phyloP scores from a whole-genome alignment of 2,113 vertebrate genomes.

The Ciconia stormi region DNA sequence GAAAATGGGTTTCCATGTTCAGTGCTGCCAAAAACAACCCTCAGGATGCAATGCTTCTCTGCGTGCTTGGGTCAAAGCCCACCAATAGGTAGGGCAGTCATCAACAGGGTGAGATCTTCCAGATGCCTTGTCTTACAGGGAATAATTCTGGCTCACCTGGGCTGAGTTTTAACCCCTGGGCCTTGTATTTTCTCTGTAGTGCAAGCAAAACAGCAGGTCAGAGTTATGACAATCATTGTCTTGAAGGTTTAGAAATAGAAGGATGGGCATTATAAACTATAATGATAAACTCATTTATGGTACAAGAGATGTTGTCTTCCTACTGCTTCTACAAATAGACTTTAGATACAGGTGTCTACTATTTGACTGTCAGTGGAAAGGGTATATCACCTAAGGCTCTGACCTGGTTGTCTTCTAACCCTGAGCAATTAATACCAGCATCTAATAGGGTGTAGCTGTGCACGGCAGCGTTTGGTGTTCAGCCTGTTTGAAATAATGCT shows the following conservation, averaged over 20 bases:
- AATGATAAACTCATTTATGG: not conserved
- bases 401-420: constrained; percentile 43
- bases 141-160: not conserved
- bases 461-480: not conserved
- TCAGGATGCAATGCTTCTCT: not conserved
- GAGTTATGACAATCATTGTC: not conserved
- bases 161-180: not conserved
- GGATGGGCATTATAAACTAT: not conserved
- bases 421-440: constrained; percentile 16
- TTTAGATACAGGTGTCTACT: not conserved
- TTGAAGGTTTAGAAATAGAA: not conserved
- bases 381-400: not conserved
- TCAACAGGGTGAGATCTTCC: not conserved
- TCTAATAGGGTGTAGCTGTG: not conserved
- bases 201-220: not conserved
- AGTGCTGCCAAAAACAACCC: not conserved
- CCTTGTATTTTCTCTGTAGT: not conserved
- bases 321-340: not conserved
- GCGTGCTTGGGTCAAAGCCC: not conserved
- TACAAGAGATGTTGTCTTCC: not conserved
- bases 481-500: not conserved
- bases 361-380: not conserved
- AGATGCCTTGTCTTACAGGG: not conserved
- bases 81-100: not conserved
- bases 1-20: not conserved